phyloP scores from a whole-genome alignment of 2,797 vertebrate genomes.

The Semotilus atromaculatus region DNA sequence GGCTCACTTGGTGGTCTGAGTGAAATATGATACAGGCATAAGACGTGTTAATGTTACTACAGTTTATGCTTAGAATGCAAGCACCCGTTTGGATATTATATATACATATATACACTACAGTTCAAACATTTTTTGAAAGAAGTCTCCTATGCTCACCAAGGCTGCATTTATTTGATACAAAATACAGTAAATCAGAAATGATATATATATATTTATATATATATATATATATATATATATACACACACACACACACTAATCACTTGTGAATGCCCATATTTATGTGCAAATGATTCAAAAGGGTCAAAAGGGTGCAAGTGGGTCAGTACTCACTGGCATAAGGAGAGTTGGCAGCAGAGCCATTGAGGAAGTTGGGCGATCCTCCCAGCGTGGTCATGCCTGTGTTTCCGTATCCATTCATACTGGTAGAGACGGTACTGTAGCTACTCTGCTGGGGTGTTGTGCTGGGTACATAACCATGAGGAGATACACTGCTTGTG shows the following conservation, averaged over 20 bases:
- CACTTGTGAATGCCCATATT: neutral
- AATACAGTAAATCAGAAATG: neutral
- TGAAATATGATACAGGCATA: neutral
- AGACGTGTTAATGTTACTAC: conserved; percentile 1
- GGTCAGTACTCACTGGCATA: conserved; percentile 92
- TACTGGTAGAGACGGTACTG: conserved; percentile 94
- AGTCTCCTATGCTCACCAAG: neutral
- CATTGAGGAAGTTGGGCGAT: conserved; percentile 97
- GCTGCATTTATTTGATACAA: neutral
- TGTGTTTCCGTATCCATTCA: conserved; percentile 95
- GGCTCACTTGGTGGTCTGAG: conserved; percentile 10
- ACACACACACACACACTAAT: neutral
- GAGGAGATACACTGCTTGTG: conserved; percentile 96
- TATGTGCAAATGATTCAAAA: neutral
- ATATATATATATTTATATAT: neutral
- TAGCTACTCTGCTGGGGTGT: conserved; percentile 98
- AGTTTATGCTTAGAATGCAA: conserved; percentile 12
- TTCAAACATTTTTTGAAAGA: neutral
- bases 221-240: neutral
- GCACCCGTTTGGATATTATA: neutral
- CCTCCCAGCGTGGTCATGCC: conserved; percentile 95
- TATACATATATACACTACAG: neutral
- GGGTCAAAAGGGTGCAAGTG: neutral
- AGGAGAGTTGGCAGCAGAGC: conserved; percentile 98
- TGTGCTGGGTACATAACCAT: conserved; percentile 96